phyloP scores from a whole-genome alignment of 1,140 invertebrate species.

The Drosophila sp. region DNA sequence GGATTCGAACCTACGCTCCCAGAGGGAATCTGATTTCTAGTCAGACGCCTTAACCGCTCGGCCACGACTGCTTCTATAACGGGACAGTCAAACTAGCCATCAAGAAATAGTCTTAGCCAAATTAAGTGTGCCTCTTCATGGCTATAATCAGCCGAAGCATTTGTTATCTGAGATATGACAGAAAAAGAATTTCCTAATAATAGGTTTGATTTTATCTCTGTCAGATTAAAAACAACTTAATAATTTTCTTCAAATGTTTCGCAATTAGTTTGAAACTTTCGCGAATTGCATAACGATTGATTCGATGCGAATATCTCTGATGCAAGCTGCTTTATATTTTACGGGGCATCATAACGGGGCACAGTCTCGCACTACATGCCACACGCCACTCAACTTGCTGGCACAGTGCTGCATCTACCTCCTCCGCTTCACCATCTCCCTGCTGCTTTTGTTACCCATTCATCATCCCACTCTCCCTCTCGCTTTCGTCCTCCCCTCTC shows the following conservation, averaged over 20 bases:
- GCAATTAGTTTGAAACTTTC: background rate
- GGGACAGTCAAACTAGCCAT: background rate
- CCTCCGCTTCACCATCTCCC: background rate
- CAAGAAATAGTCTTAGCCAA: background rate
- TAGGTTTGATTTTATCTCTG: background rate
- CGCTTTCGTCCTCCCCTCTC: constrained; percentile 1
- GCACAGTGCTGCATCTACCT: background rate
- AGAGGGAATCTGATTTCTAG: constrained; percentile 93
- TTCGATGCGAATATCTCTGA: background rate
- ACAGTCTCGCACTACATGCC: constrained; percentile 15
- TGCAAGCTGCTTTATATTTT: background rate
- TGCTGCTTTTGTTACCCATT: background rate
- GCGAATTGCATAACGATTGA: background rate
- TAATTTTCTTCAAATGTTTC: background rate
- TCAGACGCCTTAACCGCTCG: constrained; percentile 94
- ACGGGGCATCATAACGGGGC: background rate
- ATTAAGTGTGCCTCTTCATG: background rate
- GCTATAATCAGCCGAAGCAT: background rate
- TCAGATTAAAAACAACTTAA: background rate
- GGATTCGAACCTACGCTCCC: constrained; percentile 94
- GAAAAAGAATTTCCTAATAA: background rate
- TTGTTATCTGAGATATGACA: background rate
- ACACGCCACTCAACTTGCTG: constrained; percentile 52
- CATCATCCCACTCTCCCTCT: constrained; percentile 1
- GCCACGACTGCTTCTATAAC: constrained; percentile 87